Evolutionary conservation across 2,113 vertebrate genomes (phyloP), one percentile per base, ranked within the genome.

Genomic region (Anarrhichthys ocellatus): DNA sequence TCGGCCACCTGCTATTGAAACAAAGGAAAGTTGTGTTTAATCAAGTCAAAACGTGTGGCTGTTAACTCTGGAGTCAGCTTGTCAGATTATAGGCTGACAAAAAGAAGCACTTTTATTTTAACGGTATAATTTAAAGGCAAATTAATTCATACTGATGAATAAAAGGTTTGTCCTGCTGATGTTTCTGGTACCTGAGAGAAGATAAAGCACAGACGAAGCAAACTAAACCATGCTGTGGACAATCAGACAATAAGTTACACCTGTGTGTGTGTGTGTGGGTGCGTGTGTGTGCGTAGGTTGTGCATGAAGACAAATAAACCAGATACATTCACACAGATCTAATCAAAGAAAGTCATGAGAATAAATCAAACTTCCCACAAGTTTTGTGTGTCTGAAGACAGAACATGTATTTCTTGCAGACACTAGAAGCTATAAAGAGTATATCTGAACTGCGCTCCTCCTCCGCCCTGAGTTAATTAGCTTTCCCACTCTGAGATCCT

Each of bases 381-480:
- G 36, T 42, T 40, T 17, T 64, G 22, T 40, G 63, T 1, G 13
- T 42, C 36, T 24, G 38, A 38, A 38, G 36, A 38, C 36, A 38
- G 8, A 38, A 38, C 2, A 2, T 29, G 34, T 7, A 36, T 17
- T 38, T 38, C 18, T 34, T 6, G 10, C 9, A 9, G 29, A 17
- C 17, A 40, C 38, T 40, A 40, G 38, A 9, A 40, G 38, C 38
- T 40, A 9, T 9, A 40, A 40, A 40, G 1, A 40, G 13, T 1
- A 7, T 1, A 42, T 42, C 2, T 9, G 44, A 46, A 17, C 3
- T 2, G 13, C 42, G 24, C 18, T 4, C 3, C 32, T 2, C 0
- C 1, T 73, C 62, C 56, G 36, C 17, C 34, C 71, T 64, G 75
- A 69, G 58, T 72, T 89, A 84, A 91, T 89, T 80, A 86, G 73